phyloP scores from a whole-genome alignment of 2,797 vertebrate genomes.

The Hirundo rustica region DNA sequence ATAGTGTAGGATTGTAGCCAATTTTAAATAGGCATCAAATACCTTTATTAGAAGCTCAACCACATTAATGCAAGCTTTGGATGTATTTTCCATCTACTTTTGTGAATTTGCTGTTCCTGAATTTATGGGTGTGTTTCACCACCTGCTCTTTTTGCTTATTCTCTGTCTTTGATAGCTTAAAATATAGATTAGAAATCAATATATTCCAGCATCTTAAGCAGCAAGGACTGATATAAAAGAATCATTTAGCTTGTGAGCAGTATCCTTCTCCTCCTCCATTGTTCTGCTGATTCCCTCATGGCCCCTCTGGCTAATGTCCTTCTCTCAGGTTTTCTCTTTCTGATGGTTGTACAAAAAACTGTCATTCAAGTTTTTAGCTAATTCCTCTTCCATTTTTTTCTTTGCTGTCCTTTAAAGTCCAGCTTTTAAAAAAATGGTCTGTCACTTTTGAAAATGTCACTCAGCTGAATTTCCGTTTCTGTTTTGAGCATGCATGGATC shows the following conservation, averaged over 20 bases:
- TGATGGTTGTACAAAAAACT: background rate
- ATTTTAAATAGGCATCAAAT: background rate
- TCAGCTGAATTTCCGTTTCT: background rate
- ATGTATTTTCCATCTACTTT: background rate
- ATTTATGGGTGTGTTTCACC: background rate
- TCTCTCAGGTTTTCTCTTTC: background rate
- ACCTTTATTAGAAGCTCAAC: background rate
- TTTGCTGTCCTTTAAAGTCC: background rate
- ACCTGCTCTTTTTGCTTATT: background rate
- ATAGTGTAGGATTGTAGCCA: background rate
- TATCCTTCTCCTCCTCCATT: background rate
- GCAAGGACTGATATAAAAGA: background rate
- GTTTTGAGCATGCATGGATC: background rate
- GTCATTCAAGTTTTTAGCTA: background rate
- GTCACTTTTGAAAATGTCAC: background rate
- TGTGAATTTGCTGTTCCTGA: background rate
- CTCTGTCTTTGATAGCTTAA: background rate
- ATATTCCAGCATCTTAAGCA: background rate
- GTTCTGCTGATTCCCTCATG: background rate
- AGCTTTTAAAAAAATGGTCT: background rate
- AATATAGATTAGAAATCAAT: background rate
- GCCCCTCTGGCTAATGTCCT: background rate
- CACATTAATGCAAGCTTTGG: background rate
- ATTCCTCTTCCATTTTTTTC: background rate
- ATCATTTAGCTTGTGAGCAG: background rate